Evolutionary conservation across 2,113 vertebrate genomes (phyloP).

Genomic region (Ciconia boyciana): DNA sequence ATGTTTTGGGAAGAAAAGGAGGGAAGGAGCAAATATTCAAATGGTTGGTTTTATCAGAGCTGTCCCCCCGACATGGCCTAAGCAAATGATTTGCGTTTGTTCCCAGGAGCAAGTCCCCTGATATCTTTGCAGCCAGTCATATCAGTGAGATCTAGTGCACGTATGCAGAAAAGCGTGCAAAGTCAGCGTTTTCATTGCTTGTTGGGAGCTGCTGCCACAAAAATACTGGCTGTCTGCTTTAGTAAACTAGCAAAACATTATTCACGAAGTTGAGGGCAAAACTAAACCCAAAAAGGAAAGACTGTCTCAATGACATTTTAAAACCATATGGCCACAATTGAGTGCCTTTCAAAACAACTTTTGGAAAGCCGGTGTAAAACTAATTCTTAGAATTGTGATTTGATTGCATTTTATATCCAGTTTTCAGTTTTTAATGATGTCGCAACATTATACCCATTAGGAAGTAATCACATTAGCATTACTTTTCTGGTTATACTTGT

Average conservation of each 20-base stretch:
- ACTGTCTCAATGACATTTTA: background rate
- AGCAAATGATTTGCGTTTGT: background rate
- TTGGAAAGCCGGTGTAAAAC: background rate
- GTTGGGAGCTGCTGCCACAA: background rate
- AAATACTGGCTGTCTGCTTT: background rate
- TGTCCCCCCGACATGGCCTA: background rate
- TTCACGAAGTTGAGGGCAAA: background rate
- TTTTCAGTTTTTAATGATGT: background rate
- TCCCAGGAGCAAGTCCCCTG: background rate
- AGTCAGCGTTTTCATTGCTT: background rate
- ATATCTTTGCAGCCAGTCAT: background rate
- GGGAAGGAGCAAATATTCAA: background rate
- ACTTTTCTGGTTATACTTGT: background rate
- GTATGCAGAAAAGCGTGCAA: background rate
- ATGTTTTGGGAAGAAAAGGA: background rate
- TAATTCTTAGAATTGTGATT: background rate
- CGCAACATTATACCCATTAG: background rate
- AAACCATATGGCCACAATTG: accelerated
- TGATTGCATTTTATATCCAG: background rate
- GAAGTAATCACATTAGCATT: background rate
- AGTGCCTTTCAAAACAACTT: background rate
- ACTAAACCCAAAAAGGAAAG: background rate
- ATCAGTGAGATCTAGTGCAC: background rate
- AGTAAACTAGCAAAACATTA: background rate
- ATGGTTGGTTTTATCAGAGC: background rate